These are phyloP conservation scores for Crocuta crocuta DNA, from an alignment of 2,113 vertebrate species.

Conservation along the genomic window DNA sequence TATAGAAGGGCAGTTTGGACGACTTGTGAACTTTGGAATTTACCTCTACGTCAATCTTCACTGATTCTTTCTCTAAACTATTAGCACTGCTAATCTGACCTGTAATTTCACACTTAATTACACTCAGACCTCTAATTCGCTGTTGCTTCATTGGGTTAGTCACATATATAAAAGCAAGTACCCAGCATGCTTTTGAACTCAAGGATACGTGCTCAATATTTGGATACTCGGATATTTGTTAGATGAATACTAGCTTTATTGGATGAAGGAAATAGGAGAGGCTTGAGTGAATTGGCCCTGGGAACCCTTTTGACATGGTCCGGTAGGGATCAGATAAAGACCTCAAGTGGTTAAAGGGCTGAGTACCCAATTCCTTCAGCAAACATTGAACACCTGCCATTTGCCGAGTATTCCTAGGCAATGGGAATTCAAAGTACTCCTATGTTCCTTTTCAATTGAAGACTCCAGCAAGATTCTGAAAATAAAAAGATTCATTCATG, in stretches of 20 bases:
- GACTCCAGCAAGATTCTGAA: constrained; percentile 29
- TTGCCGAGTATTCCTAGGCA: background rate
- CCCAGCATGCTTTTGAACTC: background rate
- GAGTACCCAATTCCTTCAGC: constrained; percentile 10
- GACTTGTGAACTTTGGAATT: constrained; percentile 68
- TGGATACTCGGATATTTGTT: background rate
- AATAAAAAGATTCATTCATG: background rate
- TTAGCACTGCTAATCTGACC: background rate
- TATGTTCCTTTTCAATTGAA: background rate
- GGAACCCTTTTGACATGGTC: background rate
- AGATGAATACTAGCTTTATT: background rate
- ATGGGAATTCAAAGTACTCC: background rate
- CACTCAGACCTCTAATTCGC: background rate
- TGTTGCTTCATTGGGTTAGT: background rate
- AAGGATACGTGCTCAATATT: background rate
- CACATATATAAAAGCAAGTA: background rate
- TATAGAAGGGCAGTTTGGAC: background rate
- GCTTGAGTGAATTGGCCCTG: background rate
- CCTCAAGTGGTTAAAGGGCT: background rate
- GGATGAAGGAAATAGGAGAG: background rate
- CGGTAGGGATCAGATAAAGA: background rate
- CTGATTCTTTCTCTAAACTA: constrained; percentile 33
- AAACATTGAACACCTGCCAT: constrained; percentile 25
- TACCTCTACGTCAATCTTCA: constrained; percentile 26
- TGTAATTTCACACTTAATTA: constrained; percentile 50